These are phyloP conservation scores for Drosophila tristis DNA, from an alignment of 1,140 invertebrate genomes.

Conservation along the genomic window DNA sequence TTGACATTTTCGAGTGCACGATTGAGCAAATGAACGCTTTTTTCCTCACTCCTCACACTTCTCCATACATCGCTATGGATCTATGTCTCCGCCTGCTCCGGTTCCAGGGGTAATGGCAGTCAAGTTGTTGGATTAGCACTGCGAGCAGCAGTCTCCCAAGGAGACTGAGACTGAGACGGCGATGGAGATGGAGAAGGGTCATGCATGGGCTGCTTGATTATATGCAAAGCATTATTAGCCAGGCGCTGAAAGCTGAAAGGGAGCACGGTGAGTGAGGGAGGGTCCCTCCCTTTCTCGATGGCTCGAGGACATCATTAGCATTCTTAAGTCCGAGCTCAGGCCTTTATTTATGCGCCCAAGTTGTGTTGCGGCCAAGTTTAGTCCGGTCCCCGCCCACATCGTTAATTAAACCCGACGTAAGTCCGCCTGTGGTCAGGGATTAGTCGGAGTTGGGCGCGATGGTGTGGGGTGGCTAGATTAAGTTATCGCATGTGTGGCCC, in stretches of 20 bases:
- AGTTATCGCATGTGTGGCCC: conserved; percentile 24
- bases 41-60: conserved; percentile 25
- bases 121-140: conserved; percentile 77
- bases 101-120: conserved; percentile 67
- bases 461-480: conserved; percentile 24
- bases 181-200: conserved; percentile 21
- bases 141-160: conserved; percentile 25
- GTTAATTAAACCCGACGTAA: conserved; percentile 57
- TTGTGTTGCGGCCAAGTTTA: conserved; percentile 34
- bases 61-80: background rate
- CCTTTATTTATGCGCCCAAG: conserved; percentile 63
- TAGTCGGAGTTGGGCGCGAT: conserved; percentile 8
- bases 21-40: conserved; percentile 80
- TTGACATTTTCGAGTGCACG: conserved; percentile 82
- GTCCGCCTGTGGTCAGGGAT: conserved; percentile 36
- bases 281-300: background rate
- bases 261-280: conserved; percentile 12
- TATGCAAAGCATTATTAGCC: conserved; percentile 69
- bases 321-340: conserved; percentile 53
- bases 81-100: background rate
- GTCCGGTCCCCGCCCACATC: conserved; percentile 17
- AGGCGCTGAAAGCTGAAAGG: background rate
- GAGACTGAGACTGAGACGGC: background rate
- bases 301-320: conserved; percentile 64
- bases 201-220: conserved; percentile 71